phyloP scores from a whole-genome alignment of 2,888 invertebrate species.

The Subacronicta megacephala region DNA sequence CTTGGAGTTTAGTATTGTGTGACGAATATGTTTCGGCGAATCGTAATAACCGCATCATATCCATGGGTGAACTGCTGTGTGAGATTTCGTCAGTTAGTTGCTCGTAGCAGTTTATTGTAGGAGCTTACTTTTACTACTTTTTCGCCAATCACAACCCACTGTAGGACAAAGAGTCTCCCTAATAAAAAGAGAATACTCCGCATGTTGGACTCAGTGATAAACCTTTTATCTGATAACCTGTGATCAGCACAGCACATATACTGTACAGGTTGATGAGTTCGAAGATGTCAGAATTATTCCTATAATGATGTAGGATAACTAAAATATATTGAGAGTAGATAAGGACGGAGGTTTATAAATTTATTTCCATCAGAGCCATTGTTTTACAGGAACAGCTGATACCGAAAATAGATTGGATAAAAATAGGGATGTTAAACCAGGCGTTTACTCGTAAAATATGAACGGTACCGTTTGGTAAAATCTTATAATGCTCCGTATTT shows the following conservation, averaged over 20 bases:
- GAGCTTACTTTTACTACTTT: not conserved
- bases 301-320: not conserved
- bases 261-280: no score
- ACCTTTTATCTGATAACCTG: no score
- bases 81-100: slow-evolving; percentile 2
- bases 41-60: slow-evolving; percentile 37
- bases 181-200: not conserved
- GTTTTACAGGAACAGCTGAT: slow-evolving; percentile 15
- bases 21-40: slow-evolving; percentile 41
- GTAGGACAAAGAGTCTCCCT: not conserved
- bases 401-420: slow-evolving; percentile 20
- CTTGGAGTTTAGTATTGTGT: slow-evolving; percentile 45
- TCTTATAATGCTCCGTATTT: slow-evolving; percentile 3
- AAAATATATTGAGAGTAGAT: slow-evolving; percentile 3
- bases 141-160: not conserved
- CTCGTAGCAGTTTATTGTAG: not conserved
- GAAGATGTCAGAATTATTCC: no score
- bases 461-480: not conserved
- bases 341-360: slow-evolving; percentile 11
- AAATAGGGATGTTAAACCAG: slow-evolving; percentile 32
- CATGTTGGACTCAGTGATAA: no score
- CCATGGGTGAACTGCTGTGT: slow-evolving; percentile 23
- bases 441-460: slow-evolving; percentile 9
- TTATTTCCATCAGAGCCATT: slow-evolving; percentile 28
- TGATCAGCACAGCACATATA: no score